Base-by-base conservation (phyloP, 2,113 vertebrate species). In the Syngnathoides biaculeatus region DNA sequence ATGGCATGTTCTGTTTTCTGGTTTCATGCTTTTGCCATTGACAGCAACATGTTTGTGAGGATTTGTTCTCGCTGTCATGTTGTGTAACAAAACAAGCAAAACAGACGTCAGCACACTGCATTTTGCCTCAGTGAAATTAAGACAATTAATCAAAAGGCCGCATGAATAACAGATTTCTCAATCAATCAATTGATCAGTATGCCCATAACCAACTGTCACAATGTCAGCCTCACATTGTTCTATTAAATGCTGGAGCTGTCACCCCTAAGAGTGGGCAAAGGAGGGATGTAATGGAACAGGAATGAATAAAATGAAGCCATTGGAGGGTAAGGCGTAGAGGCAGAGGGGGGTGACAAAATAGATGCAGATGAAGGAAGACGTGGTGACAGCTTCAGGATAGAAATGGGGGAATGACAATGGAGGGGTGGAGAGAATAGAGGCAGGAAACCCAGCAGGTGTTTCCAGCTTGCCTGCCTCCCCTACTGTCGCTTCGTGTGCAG, bases 361-460 rank as follows among this genome's bases (percentile, higher is more conserved):
- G 81, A 86, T 76, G 72, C 70, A 86, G 83, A 87, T 87, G 77
- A 86, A 86, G 85, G 85, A 79, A 72, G 78, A 47, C 64, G 71
- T 69, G 75, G 71, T 84, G 85, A 87, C 85, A 87, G 83, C 81
- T 83, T 83, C 75, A 74, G 78, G 73, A 72, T 76, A 53, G 69
- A 57, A 64, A 81, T 30, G 68, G 64, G 35, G 68, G 57, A 64
- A 80, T 24, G 67, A 64, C 17, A 35, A 72, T 68, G 77, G 64
- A 72, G 69, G 72, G 69, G 77, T 40, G 68, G 65, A 67, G 70
- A 78, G 73, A 69, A 81, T 75, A 57, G 75, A 83, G 77, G 77
- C 85, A 81, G 82, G 79, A 77, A 84, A 77, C 84, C 58, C 86
- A 84, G 82, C 84, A 84, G 86, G 85, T 82, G 87, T 62, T 81